Evolutionary conservation across 2,888 invertebrate genomes (phyloP), one percentile per base, ranked within the genome.

Genomic region (Lasius platythorax): DNA sequence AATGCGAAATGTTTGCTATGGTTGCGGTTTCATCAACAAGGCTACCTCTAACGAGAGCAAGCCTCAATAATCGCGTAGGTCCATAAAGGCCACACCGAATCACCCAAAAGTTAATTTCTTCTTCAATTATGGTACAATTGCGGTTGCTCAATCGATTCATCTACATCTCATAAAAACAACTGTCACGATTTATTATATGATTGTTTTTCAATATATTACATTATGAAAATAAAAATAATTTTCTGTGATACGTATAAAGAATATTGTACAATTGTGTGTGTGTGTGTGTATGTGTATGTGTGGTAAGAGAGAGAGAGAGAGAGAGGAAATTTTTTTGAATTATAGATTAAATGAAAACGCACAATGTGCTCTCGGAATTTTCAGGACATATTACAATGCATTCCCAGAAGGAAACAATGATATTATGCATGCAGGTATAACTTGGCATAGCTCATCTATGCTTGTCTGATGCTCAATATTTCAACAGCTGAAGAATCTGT

Each of bases 51-150:
- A 87, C 82, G 82, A 87, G 86, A 87, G 68, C 79, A 85, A 66
- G 66, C 67, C 64, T n/a, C 43, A 82, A 30, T 89, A 89, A 89
- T 89, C 87, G 85, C 72, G 83, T 82, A 87, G 85, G 78, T 83
- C 84, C 86, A 86, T 83, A 87, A 88, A 87, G 75, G 75, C 88
- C 79, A 67, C 85, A 79, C 68, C 83, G 64, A 85, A 87, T 75
- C 79, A 86, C 67, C 82, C 81, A 86, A 83, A 63, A 61, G 58
- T 67, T 85, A 84, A 89, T 89, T 82, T 85, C 84, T 89, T 87
- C 84, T 87, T 88, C 89, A 83, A 87, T 87, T 84, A 83, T 63
- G 72, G 30, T 56, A 68, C 85, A 84, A 76, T 88, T 85, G 82
- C 30, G 11, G 68, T 28, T n/a, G 50, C 9, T 40, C 79, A 63